phyloP scores from a whole-genome alignment of 2,888 invertebrate genomes.

The Tenthredo distinguenda region DNA sequence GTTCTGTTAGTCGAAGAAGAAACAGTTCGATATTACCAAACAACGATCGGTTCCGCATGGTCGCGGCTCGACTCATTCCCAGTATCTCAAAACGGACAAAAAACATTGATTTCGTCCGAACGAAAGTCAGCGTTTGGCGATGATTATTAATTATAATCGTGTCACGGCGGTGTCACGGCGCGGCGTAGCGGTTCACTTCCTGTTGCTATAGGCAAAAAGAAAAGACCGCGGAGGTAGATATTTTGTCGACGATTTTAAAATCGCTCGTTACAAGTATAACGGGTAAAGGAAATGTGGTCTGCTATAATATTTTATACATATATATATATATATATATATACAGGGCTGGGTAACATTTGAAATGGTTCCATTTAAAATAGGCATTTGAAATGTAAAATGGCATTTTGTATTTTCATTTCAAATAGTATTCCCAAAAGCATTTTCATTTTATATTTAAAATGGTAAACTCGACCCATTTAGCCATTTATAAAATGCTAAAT shows the following conservation, averaged over 20 bases:
- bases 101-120: constrained; percentile 35
- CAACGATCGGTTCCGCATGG: constrained; percentile 43
- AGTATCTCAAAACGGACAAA: not conserved
- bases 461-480: too few species aligned
- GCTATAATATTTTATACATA: not conserved
- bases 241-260: not conserved
- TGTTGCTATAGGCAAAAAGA: not conserved
- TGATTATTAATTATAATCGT: constrained; percentile 45
- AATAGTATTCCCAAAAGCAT: too few species aligned
- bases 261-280: not conserved
- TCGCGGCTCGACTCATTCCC: not conserved
- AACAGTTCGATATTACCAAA: constrained; percentile 20
- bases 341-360: too few species aligned
- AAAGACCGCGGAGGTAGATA: not conserved
- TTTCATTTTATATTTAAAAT: too few species aligned
- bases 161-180: constrained; percentile 21
- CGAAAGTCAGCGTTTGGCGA: constrained; percentile 34
- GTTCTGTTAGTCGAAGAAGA: not conserved
- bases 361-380: too few species aligned
- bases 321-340: not conserved
- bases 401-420: too few species aligned
- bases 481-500: too few species aligned
- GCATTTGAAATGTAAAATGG: too few species aligned
- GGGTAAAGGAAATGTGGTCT: not conserved
- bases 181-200: not conserved